These are phyloP conservation scores for Tadarida brasiliensis DNA, from an alignment of 2,797 vertebrate species.

Conservation along the genomic window DNA sequence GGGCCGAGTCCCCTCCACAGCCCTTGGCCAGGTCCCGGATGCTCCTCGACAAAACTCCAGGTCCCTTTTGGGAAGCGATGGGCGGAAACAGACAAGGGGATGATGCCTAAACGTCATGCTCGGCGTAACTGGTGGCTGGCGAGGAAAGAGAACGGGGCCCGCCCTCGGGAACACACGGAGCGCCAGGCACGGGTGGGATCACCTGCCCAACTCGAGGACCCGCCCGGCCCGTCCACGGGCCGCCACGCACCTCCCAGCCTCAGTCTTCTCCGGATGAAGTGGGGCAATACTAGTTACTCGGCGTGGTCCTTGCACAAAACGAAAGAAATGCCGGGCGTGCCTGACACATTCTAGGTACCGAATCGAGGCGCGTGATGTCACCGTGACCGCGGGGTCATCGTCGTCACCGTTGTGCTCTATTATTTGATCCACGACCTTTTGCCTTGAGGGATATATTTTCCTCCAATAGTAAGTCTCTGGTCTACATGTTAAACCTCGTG, in stretches of 20 bases:
- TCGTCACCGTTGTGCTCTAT: no score
- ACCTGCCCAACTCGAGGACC: rapidly evolving
- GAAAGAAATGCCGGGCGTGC: not conserved
- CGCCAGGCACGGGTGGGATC: rapidly evolving
- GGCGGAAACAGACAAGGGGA: no score
- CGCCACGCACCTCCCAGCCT: not conserved
- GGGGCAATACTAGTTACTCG: not conserved
- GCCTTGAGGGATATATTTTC: no score
- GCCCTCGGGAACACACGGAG: rapidly evolving
- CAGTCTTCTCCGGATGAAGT: rapidly evolving
- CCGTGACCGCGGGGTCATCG: no score
- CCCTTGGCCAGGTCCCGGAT: rapidly evolving
- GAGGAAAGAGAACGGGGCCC: rapidly evolving
- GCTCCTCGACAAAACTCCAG: not conserved
- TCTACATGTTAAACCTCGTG: rapidly evolving
- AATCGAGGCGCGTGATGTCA: no score
- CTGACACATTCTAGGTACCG: rapidly evolving
- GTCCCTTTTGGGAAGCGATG: rapidly evolving
- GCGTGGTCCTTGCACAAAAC: not conserved
- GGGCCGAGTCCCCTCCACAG: not conserved
- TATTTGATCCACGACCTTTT: no score
- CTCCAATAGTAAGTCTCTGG: rapidly evolving
- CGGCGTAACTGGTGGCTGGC: rapidly evolving
- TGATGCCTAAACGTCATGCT: rapidly evolving
- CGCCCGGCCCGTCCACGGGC: rapidly evolving